Conservation (phyloP, 2,113 vertebrate species). For the Boulengeromyrus knoepffleri region DNA sequence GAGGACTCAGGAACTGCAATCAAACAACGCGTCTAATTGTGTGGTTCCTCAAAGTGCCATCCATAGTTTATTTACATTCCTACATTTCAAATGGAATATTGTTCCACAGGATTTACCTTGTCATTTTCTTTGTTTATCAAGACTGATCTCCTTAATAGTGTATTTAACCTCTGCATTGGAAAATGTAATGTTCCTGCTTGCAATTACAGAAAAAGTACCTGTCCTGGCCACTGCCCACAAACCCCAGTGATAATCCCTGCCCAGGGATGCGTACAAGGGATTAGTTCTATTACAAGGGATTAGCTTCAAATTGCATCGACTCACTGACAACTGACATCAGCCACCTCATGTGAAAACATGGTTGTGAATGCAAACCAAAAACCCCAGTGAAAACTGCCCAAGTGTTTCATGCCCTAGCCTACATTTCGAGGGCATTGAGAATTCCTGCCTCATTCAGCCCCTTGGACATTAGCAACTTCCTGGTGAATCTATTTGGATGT, state of each 20-base stretch:
- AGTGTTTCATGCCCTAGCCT: neutral
- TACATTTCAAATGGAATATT: neutral
- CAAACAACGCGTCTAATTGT: neutral
- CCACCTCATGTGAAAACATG: neutral
- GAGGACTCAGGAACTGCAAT: neutral
- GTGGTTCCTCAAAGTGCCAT: neutral
- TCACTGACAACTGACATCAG: neutral
- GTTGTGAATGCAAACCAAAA: neutral
- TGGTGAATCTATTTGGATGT: neutral
- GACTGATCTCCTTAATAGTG: neutral
- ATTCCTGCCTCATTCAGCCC: neutral
- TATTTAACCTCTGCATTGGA: neutral
- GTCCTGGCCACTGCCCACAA: neutral
- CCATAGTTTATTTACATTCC: neutral
- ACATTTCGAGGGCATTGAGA: neutral
- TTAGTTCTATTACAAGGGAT: constrained; percentile 1
- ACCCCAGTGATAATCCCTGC: neutral
- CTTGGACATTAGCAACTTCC: neutral
- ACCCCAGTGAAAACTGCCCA: neutral
- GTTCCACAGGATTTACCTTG: neutral
- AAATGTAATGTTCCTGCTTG: neutral
- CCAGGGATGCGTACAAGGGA: neutral
- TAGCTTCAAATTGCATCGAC: neutral
- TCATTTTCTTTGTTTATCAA: neutral
- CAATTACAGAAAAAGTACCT: neutral